Percentiles rank a stretch among this genome's conserved stretches.
Conservation (phyloP, 2,113 vertebrate species). For the Cettia cetti region DNA sequence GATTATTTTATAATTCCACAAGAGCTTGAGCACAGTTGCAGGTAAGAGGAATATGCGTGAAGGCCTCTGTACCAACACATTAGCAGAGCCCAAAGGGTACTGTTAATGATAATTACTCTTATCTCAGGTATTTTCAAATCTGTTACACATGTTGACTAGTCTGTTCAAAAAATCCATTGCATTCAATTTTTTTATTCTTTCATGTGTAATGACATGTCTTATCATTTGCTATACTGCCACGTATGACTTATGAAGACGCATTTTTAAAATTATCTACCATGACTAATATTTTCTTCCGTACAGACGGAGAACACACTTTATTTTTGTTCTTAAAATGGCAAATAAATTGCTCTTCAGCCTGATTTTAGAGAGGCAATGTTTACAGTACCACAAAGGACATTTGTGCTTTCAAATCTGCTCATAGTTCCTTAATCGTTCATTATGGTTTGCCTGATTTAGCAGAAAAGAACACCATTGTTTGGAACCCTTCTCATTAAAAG, state of each 20-base stretch:
- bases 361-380: conserved; percentile 6
- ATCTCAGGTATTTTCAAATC: background rate
- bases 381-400: conserved; percentile 21
- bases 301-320: background rate
- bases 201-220: background rate
- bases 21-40: background rate
- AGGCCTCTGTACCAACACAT: background rate
- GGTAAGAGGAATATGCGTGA: background rate
- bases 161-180: background rate
- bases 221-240: background rate
- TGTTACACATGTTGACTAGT: background rate
- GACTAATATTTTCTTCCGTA: conserved; percentile 42
- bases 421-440: background rate
- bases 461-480: background rate
- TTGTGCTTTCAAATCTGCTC: conserved; percentile 7
- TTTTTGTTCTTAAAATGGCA: conserved; percentile 36
- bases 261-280: conserved; percentile 2
- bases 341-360: conserved; percentile 23
- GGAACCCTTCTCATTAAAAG: background rate
- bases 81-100: background rate
- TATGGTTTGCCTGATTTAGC: background rate
- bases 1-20: background rate
- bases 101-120: background rate
- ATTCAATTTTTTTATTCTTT: background rate
- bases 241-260: background rate